Evolutionary conservation across 2,888 invertebrate species (phyloP).

Genomic region (Embidobia sp.): DNA sequence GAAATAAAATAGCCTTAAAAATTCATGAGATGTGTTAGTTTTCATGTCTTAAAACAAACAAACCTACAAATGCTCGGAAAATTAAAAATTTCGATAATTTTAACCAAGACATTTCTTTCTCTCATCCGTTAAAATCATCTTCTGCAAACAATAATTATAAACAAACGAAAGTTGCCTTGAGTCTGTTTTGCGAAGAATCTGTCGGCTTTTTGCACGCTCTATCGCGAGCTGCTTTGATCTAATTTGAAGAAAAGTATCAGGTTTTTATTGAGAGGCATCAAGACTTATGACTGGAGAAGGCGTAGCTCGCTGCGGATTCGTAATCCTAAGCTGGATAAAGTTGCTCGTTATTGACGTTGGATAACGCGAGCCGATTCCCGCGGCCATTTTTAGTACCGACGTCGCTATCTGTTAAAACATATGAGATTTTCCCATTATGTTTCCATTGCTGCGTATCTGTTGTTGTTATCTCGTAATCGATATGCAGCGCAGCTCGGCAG

Average conservation of each 20-base stretch:
- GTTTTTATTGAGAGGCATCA: constrained; percentile 33
- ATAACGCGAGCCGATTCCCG: constrained; percentile 46
- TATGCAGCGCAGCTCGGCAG: constrained; percentile 36
- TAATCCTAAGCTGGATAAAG: constrained; percentile 48
- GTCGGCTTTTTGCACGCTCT: neutral
- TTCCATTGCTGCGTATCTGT: constrained; percentile 60
- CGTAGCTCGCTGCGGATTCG: constrained; percentile 12
- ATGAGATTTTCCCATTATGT: constrained; percentile 69
- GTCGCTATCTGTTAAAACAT: constrained; percentile 68
- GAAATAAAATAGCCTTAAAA: too few species aligned
- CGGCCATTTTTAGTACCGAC: constrained; percentile 52
- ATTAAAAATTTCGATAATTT: too few species aligned
- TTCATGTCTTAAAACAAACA: too few species aligned
- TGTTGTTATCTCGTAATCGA: constrained; percentile 54
- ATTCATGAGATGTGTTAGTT: too few species aligned
- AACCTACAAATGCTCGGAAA: too few species aligned
- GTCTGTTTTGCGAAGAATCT: constrained; percentile 1
- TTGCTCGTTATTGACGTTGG: constrained; percentile 45
- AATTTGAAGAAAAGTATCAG: constrained; percentile 20
- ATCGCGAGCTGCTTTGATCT: constrained; percentile 16
- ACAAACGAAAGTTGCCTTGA: neutral
- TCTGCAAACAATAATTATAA: constrained; percentile 8
- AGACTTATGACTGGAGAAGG: constrained; percentile 20
- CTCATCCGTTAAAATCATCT: neutral
- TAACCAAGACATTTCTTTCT: too few species aligned